Percentiles rank a stretch among this genome's conserved stretches.
Conservation (phyloP, 2,888 invertebrate species). For the Cerastis leucographa region DNA sequence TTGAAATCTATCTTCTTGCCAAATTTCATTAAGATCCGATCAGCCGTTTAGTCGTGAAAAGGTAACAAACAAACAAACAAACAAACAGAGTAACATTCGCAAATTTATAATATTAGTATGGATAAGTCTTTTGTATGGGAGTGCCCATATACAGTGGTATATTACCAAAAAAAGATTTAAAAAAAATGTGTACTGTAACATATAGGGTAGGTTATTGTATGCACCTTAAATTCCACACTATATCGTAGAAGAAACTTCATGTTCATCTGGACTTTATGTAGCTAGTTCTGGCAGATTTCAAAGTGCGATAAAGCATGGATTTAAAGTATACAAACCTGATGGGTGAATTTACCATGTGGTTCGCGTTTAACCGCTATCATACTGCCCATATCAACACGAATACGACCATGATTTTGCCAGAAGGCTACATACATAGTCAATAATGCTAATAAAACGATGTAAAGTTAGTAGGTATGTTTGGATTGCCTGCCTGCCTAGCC, state of each 20-base stretch:
- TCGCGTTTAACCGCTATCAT: constrained; percentile 10
- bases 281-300: not conserved
- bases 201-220: not conserved
- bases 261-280: not conserved
- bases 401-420: not conserved
- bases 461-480: not conserved
- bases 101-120: too few species aligned
- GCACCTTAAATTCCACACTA: not conserved
- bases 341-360: not conserved
- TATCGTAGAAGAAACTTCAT: not conserved
- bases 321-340: too few species aligned
- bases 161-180: too few species aligned
- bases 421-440: not conserved
- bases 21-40: too few species aligned
- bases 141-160: too few species aligned
- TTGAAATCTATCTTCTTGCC: too few species aligned
- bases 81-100: too few species aligned
- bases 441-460: not conserved
- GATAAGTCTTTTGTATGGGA: too few species aligned
- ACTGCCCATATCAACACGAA: not conserved
- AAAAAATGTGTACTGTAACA: too few species aligned
- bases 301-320: not conserved
- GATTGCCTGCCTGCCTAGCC: too few species aligned
- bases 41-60: too few species aligned
- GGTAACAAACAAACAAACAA: too few species aligned